These are phyloP conservation scores for Prochilodus magdalenae DNA, from an alignment of 2,113 vertebrate species.

Conservation along the genomic window DNA sequence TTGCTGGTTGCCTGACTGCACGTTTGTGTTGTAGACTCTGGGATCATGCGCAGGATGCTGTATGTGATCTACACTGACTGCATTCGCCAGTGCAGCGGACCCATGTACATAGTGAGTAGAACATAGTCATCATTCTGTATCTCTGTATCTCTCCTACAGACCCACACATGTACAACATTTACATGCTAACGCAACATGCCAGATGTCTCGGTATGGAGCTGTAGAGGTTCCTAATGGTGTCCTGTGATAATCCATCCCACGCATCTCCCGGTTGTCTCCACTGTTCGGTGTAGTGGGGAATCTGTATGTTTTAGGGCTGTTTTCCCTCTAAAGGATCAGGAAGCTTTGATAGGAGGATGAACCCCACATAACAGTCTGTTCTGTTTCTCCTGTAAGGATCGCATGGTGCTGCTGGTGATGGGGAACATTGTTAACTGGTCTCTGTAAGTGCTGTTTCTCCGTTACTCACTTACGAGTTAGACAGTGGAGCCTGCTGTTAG, in stretches of 20 bases:
- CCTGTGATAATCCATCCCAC: too few species aligned
- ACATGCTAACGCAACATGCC: too few species aligned
- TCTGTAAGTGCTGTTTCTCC: slow-evolving; percentile 81
- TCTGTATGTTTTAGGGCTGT: too few species aligned
- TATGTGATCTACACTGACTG: slow-evolving; percentile 92
- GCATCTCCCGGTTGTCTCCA: too few species aligned
- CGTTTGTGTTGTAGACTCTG: slow-evolving; percentile 81
- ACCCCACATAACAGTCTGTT: background rate
- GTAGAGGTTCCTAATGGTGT: too few species aligned
- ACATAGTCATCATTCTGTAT: background rate
- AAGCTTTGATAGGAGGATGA: too few species aligned
- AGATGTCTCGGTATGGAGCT: too few species aligned
- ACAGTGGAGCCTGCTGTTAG: too few species aligned
- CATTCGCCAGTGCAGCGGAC: slow-evolving; percentile 92
- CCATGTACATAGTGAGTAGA: slow-evolving; percentile 93
- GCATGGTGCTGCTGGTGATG: slow-evolving; percentile 96
- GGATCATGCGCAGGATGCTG: slow-evolving; percentile 85
- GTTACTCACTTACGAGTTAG: background rate
- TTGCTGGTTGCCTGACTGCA: too few species aligned
- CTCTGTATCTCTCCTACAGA: background rate
- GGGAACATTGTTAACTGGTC: slow-evolving; percentile 99
- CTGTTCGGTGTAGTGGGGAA: too few species aligned
- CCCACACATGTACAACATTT: too few species aligned
- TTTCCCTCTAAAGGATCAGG: too few species aligned
- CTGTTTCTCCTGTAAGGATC: slow-evolving; percentile 79